Conservation (phyloP, 2,797 vertebrate genomes). For the Hydrolagus colliei region DNA sequence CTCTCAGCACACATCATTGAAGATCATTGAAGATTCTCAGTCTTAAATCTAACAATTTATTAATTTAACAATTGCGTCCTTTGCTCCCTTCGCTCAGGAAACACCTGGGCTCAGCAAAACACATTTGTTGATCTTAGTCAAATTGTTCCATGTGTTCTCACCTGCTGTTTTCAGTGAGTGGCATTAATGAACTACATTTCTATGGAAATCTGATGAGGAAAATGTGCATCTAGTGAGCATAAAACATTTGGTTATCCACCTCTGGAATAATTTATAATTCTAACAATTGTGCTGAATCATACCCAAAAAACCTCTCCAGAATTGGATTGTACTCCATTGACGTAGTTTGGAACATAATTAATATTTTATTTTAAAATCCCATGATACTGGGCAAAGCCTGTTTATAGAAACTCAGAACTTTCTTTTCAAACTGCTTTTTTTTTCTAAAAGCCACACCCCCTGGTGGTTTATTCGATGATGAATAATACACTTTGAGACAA, state of each 20-base stretch:
- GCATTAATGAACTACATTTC: neutral
- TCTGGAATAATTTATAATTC: neutral
- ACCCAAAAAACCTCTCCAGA: neutral
- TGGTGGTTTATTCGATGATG: slow-evolving; percentile 5
- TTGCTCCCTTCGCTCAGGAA: too few species aligned
- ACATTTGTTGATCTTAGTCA: too few species aligned
- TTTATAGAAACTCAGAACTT: neutral
- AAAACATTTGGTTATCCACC: neutral
- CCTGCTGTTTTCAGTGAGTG: too few species aligned
- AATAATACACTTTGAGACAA: slow-evolving; percentile 18
- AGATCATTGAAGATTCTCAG: too few species aligned
- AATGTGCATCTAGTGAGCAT: neutral
- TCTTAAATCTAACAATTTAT: too few species aligned
- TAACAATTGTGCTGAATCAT: neutral
- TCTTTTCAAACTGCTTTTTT: neutral
- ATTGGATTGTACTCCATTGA: too few species aligned
- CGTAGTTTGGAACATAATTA: neutral
- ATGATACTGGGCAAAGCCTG: neutral
- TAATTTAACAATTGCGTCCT: too few species aligned
- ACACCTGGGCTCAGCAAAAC: too few species aligned
- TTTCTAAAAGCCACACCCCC: neutral
- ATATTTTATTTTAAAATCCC: neutral
- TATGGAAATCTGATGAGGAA: too few species aligned
- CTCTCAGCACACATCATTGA: too few species aligned
- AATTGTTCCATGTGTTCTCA: too few species aligned